Conservation (phyloP, 1,140 invertebrate species). For the Drosophila parvula region DNA sequence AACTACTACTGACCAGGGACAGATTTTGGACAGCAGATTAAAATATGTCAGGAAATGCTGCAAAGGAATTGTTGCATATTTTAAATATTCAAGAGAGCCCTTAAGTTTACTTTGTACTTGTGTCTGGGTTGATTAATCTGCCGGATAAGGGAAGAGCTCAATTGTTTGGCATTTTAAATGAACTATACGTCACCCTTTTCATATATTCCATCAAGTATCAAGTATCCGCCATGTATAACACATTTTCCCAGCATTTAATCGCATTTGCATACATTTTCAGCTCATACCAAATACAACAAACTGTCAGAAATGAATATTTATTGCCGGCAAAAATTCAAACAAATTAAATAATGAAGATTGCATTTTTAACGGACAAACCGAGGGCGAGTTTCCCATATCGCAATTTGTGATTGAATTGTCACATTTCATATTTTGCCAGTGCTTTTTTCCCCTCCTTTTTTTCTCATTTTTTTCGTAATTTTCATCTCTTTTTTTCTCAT, state of each 20-base stretch:
- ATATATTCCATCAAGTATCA: conserved; percentile 28
- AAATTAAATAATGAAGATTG: conserved; percentile 76
- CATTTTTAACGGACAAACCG: conserved; percentile 30
- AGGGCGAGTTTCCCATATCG: neutral
- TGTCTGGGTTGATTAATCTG: conserved; percentile 30
- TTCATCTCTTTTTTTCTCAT: conserved; percentile 9
- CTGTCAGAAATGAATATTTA: conserved; percentile 35
- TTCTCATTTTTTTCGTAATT: conserved; percentile 7
- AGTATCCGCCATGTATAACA: conserved; percentile 28
- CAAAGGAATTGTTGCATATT: conserved; percentile 27
- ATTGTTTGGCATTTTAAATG: conserved; percentile 30
- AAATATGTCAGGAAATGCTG: conserved; percentile 33
- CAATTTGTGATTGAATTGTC: conserved; percentile 73
- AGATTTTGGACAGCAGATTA: conserved; percentile 23
- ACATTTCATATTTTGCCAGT: conserved; percentile 51
- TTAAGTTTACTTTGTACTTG: neutral
- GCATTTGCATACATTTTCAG: conserved; percentile 66
- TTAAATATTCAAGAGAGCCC: conserved; percentile 21
- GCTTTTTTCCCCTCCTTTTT: conserved; percentile 21
- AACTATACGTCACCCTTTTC: neutral
- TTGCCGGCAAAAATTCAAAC: conserved; percentile 52
- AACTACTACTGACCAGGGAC: conserved; percentile 11
- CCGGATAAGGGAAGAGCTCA: conserved; percentile 3
- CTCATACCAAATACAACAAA: neutral
- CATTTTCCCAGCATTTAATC: conserved; percentile 63